Evolutionary conservation across 2,797 vertebrate genomes (phyloP), one percentile per base, ranked within the genome.

Genomic region (Mormyrus hasselquistii): DNA sequence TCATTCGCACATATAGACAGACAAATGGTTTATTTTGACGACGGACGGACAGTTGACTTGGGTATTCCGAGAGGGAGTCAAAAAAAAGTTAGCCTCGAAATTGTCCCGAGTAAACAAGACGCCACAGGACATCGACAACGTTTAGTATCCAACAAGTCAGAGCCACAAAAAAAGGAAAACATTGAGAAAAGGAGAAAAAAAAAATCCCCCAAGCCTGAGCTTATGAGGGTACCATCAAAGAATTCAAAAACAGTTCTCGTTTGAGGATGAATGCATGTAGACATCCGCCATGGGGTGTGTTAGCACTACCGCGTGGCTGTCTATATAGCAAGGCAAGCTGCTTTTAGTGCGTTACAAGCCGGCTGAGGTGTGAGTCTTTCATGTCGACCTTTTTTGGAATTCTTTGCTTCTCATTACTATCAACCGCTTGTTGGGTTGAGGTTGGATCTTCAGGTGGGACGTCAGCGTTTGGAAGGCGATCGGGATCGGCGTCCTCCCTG

Each of bases 401-500:
- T 89, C 88, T 6, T 91, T 91, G 62, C 57, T 82, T 34, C 91
- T 82, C 88, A 12, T 90, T 91, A 14, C 90, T 90, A 88, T 94
- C 93, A 83, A 86, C 87, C 90, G 88, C 90, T 87, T 90, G 88
- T 73, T 91, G 90, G 88, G 93, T 89, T 50, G 91, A 49, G 84
- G 91, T 89, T 92, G 93, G 94, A 92, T 95, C 91, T 96, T 95
- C 96, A 96, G 94, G 96, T 96, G 95, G 96, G 96, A 94, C 96
- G 96, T 96, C 96, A 96, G 95, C 96, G 96, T 95, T 96, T 96
- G 73, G 96, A 95, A 91, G 96, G 96, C 47, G 95, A 93, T 79
- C 95, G 95, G 94, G 96, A 94, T 94, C 96, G 95, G 92, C 92
- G 91, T 87, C 96, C 96, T 95, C 96, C 93, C 93, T 94, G 91